Percentiles rank a stretch among this genome's conserved stretches.
These are phyloP conservation scores for Petrocephalus sullivani DNA, from an alignment of 2,797 vertebrate genomes.

Conservation along the genomic window DNA sequence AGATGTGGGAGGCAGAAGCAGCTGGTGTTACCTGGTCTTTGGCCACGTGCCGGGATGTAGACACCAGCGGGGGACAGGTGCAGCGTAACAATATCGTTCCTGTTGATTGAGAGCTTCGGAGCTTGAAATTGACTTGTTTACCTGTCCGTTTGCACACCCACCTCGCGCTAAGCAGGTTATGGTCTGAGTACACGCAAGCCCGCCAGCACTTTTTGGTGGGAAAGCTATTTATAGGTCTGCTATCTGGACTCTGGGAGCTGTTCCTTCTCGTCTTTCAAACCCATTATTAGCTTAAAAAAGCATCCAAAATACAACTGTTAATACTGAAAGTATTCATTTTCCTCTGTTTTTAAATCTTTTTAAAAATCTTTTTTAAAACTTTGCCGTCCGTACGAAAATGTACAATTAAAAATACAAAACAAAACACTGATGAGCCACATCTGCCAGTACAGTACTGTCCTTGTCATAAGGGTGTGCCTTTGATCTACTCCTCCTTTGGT, in stretches of 20 bases:
- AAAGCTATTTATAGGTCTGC: conserved; percentile 13
- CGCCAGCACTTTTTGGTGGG: background rate
- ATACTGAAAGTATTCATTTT: background rate
- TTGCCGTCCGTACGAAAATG: background rate
- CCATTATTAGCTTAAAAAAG: background rate
- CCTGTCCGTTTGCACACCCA: conserved; percentile 16
- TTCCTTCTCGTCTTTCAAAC: background rate
- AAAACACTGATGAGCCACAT: background rate
- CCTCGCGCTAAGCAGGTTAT: background rate
- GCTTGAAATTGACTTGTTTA: conserved; percentile 12
- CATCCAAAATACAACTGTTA: background rate
- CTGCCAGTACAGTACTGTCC: background rate
- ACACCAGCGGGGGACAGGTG: background rate
- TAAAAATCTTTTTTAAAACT: too few species aligned
- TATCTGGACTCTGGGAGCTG: conserved; percentile 3
- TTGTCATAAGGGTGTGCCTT: background rate
- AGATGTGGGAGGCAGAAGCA: background rate
- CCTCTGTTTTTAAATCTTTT: background rate
- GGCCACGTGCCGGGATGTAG: background rate
- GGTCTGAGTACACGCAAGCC: background rate
- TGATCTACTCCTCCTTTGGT: background rate
- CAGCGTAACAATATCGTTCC: background rate
- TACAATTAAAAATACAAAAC: background rate
- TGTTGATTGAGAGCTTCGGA: conserved; percentile 16
- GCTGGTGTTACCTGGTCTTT: background rate